Conservation (phyloP, 2,797 vertebrate species). For the Gadopsis bispinosus region DNA sequence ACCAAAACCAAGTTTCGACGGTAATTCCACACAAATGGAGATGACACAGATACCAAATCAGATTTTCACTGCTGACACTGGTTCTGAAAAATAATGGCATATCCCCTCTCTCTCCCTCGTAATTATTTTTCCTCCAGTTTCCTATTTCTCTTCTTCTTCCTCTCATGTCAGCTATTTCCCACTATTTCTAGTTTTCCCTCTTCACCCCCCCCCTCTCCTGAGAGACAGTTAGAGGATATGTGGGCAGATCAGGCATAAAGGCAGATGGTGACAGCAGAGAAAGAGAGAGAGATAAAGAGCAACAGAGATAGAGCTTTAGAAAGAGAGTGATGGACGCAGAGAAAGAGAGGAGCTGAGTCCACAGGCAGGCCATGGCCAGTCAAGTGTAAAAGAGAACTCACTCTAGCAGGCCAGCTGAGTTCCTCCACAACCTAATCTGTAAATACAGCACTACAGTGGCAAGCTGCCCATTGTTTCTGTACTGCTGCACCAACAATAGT, state of each 20-base stretch:
- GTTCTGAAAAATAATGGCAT: neutral
- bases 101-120: no score
- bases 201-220: constrained; percentile 48
- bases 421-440: constrained; percentile 57
- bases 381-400: constrained; percentile 76
- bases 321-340: constrained; percentile 44
- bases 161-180: constrained; percentile 37
- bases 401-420: constrained; percentile 76
- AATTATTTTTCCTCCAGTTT: constrained; percentile 14
- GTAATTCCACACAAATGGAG: neutral
- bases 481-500: neutral
- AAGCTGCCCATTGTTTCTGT: constrained; percentile 10
- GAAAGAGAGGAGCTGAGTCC: constrained; percentile 57
- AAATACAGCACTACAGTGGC: constrained; percentile 49
- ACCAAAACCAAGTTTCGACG: neutral
- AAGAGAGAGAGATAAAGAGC: constrained; percentile 31
- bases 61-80: neutral
- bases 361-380: constrained; percentile 69
- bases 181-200: constrained; percentile 38
- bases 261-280: constrained; percentile 72
- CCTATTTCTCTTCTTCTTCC: constrained; percentile 9
- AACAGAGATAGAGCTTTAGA: constrained; percentile 11
- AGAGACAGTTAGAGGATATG: constrained; percentile 70
- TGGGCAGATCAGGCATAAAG: constrained; percentile 73
- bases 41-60: neutral